phyloP scores from a whole-genome alignment of 2,113 vertebrate species.

The Craseonycteris thonglongyai region DNA sequence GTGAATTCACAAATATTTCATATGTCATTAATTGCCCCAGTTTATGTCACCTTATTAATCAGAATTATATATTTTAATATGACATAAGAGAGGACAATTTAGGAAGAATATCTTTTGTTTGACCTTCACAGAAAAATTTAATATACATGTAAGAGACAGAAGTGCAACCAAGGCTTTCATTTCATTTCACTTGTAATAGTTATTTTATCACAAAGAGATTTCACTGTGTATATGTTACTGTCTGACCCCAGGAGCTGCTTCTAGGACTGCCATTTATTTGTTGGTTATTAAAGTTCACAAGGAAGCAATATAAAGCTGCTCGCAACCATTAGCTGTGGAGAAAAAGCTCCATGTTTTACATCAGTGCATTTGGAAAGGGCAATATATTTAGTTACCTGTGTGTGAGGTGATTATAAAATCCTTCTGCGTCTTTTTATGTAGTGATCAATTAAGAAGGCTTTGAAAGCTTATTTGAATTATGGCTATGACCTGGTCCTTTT shows the following conservation, averaged over 20 bases:
- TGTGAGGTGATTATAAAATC: constrained; percentile 68
- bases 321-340: constrained; percentile 20
- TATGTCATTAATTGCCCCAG: neutral
- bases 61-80: constrained; percentile 1
- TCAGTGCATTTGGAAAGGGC: constrained; percentile 47
- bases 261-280: constrained; percentile 29
- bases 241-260: constrained; percentile 13
- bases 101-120: neutral
- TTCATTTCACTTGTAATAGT: neutral
- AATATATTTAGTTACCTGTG: constrained; percentile 50
- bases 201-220: neutral
- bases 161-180: neutral
- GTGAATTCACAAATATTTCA: neutral
- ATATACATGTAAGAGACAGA: neutral
- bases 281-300: constrained; percentile 42
- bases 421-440: constrained; percentile 38
- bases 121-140: neutral
- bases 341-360: constrained; percentile 47
- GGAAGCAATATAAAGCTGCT: constrained; percentile 46
- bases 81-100: neutral
- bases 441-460: constrained; percentile 47
- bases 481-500: constrained; percentile 25
- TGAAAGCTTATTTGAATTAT: constrained; percentile 57
- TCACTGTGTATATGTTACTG: neutral
- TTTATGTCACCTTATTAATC: neutral